Evolutionary conservation across 2,888 invertebrate genomes (phyloP).

Genomic region (Drosophila subsilvestris): DNA sequence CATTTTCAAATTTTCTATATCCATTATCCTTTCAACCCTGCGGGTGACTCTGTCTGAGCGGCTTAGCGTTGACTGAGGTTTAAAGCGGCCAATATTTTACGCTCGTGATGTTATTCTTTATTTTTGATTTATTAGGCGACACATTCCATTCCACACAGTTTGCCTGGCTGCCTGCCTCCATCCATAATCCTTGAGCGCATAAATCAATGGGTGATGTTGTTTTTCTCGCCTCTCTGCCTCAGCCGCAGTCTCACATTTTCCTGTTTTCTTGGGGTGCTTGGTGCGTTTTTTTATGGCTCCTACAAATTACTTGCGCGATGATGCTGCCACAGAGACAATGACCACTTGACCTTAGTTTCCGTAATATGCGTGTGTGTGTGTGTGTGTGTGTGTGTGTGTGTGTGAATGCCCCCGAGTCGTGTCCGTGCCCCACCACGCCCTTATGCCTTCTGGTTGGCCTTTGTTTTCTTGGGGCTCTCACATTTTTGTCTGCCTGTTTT

Average conservation of each 20-base stretch:
- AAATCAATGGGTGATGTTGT: constrained; percentile 35
- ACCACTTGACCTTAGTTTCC: constrained; percentile 62
- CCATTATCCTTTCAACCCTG: constrained; percentile 42
- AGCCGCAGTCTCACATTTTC: constrained; percentile 17
- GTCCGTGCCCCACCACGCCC: constrained; percentile 2
- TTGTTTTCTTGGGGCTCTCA: constrained; percentile 16
- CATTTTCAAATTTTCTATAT: constrained; percentile 19
- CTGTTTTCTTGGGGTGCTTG: constrained; percentile 28
- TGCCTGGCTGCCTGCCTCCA: background rate
- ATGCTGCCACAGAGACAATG: constrained; percentile 48
- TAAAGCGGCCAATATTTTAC: constrained; percentile 36
- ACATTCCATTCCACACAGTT: background rate
- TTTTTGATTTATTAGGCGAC: constrained; percentile 48
- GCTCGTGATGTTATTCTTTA: constrained; percentile 1
- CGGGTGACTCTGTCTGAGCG: constrained; percentile 40
- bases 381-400: background rate
- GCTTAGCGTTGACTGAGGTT: constrained; percentile 41
- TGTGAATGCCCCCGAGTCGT: constrained; percentile 16
- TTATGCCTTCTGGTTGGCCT: background rate
- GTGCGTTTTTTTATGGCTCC: constrained; percentile 41
- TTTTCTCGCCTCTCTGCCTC: constrained; percentile 13
- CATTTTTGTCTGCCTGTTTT: constrained; percentile 34
- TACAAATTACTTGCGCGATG: constrained; percentile 57
- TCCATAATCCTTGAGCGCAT: constrained; percentile 37
- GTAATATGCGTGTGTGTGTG: constrained; percentile 27